Percentiles rank a stretch among this genome's conserved stretches.
These are phyloP conservation scores for Podocnemis expansa DNA, from an alignment of 2,113 vertebrate species.

Conservation along the genomic window DNA sequence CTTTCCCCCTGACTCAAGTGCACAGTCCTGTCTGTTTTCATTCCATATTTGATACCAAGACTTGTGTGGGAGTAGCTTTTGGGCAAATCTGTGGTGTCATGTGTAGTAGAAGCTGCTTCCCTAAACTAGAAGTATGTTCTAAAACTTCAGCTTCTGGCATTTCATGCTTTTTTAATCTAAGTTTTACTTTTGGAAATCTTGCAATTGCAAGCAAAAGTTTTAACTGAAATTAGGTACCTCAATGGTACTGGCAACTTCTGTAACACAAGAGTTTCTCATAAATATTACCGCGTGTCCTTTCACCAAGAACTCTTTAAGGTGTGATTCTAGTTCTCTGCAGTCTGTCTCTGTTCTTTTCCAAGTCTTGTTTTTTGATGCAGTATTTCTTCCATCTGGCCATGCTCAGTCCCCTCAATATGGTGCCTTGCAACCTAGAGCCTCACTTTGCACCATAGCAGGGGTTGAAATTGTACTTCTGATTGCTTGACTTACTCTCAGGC, in stretches of 20 bases:
- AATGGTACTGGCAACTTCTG: background rate
- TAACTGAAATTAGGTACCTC: background rate
- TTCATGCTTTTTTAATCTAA: background rate
- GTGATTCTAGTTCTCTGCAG: accelerated
- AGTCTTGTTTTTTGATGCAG: background rate
- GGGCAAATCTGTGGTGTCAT: background rate
- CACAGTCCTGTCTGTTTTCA: accelerated
- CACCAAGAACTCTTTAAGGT: background rate
- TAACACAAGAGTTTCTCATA: background rate
- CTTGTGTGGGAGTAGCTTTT: background rate
- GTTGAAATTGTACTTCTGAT: background rate
- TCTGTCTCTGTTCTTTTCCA: background rate
- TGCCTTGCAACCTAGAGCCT: background rate
- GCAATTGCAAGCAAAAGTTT: accelerated
- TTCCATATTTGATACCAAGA: background rate
- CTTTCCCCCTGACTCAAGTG: background rate
- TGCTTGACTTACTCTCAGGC: background rate
- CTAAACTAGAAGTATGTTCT: background rate
- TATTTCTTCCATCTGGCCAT: background rate
- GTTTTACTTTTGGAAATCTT: background rate
- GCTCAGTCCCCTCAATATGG: background rate
- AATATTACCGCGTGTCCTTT: background rate
- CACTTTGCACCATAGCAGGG: background rate
- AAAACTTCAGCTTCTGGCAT: background rate
- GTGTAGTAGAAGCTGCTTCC: background rate